Evolutionary conservation across 2,113 vertebrate genomes (phyloP).

Genomic region (Actenoides lindsayi): DNA sequence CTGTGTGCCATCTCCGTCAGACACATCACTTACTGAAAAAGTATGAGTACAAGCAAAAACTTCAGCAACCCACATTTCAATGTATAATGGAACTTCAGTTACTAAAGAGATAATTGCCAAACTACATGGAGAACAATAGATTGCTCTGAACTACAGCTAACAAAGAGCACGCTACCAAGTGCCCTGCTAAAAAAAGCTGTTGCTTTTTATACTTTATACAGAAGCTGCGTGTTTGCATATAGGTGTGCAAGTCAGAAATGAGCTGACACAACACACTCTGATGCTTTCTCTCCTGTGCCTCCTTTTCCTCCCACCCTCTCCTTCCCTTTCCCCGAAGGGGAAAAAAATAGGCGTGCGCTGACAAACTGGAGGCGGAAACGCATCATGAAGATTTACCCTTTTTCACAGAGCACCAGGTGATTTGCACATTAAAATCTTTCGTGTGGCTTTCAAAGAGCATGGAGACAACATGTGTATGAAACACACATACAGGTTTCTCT

Average conservation of each 20-base stretch:
- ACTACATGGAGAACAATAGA: not conserved
- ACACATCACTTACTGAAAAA: slow-evolving; percentile 46
- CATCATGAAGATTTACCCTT: not conserved
- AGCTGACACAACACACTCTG: not conserved
- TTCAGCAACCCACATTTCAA: not conserved
- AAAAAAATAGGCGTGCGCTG: not conserved
- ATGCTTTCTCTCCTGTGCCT: not conserved
- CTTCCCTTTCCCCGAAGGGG: not conserved
- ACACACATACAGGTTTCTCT: not conserved
- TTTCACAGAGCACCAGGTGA: not conserved
- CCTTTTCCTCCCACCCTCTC: not conserved
- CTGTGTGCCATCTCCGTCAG: not conserved
- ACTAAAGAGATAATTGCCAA: not conserved
- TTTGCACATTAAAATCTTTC: not conserved
- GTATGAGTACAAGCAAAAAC: not conserved
- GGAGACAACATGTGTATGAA: not conserved
- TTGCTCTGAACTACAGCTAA: not conserved
- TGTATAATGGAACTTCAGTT: not conserved
- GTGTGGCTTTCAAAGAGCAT: not conserved
- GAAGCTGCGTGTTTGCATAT: not conserved
- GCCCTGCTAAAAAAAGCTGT: not conserved
- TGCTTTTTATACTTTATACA: not conserved
- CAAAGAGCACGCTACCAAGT: not conserved
- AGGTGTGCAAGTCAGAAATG: not conserved
- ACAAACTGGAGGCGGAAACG: not conserved